Evolutionary conservation across 2,797 vertebrate species (phyloP).

Genomic region (Xenops minutus): DNA sequence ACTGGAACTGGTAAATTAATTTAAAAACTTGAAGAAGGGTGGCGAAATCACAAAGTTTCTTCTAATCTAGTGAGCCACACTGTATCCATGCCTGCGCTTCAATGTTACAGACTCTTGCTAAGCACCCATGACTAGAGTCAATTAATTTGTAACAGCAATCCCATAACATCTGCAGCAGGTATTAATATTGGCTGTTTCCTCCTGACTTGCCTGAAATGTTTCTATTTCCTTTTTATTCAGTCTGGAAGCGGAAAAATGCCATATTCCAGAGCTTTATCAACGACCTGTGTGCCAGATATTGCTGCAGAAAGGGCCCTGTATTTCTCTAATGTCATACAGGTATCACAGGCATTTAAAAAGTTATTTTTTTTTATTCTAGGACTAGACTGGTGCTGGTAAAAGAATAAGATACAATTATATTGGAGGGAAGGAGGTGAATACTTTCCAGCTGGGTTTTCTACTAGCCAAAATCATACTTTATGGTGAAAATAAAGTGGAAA

Average conservation of each 20-base stretch:
- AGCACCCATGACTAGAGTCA: background rate
- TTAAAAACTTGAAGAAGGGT: background rate
- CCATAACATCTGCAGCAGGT: background rate
- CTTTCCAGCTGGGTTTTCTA: background rate
- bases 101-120: background rate
- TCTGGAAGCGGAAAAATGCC: background rate
- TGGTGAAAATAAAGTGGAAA: background rate
- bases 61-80: background rate
- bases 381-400: background rate
- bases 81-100: background rate
- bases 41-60: background rate
- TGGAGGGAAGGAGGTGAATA: background rate
- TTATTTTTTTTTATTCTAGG: background rate
- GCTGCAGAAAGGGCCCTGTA: background rate
- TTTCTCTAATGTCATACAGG: background rate
- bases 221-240: background rate
- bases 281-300: rapidly evolving
- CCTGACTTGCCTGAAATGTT: background rate
- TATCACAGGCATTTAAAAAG: background rate
- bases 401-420: background rate
- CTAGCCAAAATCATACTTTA: background rate
- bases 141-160: background rate
- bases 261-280: background rate
- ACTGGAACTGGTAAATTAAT: background rate
- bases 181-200: background rate